Base-by-base conservation (phyloP, 2,888 invertebrate genomes). In the Apantesis nais region DNA sequence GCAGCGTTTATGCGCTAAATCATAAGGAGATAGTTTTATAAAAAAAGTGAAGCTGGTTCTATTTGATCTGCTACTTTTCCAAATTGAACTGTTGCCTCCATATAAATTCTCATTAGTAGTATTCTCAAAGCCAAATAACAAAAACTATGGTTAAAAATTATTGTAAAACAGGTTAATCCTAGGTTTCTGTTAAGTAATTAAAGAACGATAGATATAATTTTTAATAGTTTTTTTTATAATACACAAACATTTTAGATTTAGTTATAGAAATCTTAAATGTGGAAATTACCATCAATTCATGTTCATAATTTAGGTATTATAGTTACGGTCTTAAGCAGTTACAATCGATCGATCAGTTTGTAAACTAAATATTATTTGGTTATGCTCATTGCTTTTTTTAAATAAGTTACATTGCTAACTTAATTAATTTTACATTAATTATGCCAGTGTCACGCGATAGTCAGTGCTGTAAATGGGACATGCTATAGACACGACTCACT, bases 401-500 rank as follows among this genome's bases (percentile, higher is more conserved):
- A 55, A 14, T 25, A 29, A 58, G 25, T 25, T 55, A 14, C 25
- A 25, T 58, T 58, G 29, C 16, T 29, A 29, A 14, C 29, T 29
- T 7, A 29, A 29, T 58, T 29, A 29, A 58, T 58, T 29, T 58
- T 2, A 58, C 16, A 16, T 58, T 29, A 3, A 58, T 29, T 58
- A 2, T 58, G 14, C 29, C 52, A 62, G 63, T 52, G 55, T 65
- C 34, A 62, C 60, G 39, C 52, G 37, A 48, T 52, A 48, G 25
- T 66, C 44, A 34, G 16, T 62, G 62, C 63, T 64, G 44, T 64
- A 58, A 67, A 58, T 62, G 34, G 19, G 22, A 29, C 34, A 39
- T 29, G 2, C 63, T 48, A 72, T 73, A 72, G 68, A 66, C 66
- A 19, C 25, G 12, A 64, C 61, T 34, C 22, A 70, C 52, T 76